Base-by-base conservation (phyloP, 2,797 vertebrate species). In the Spheniscus humboldti region DNA sequence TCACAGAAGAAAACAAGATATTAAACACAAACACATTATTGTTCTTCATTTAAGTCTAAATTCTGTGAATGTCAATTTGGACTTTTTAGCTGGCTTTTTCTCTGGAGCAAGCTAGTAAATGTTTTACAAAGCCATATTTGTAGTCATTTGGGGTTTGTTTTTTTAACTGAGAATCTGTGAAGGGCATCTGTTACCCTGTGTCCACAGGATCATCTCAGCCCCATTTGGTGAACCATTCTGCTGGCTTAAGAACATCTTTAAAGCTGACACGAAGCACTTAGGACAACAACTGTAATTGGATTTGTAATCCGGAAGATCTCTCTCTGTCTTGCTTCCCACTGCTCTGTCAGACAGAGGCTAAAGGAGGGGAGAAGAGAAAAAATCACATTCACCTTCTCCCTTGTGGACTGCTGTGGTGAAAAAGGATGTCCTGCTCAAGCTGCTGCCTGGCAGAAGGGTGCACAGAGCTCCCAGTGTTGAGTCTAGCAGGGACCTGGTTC, bases 171-270 rank as follows among this genome's bases (percentile, higher is more conserved):
- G 48, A 86, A 56, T 86, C 86, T 86, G 64, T 72, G 68, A 68
- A 74, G 60, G 86, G 41, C 86, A 92, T 92, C 93, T 96, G 77
- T 84, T 94, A 30, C 90, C 79, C 80, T 66, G 41, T 80, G 90
- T 85, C 88, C 78, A 11, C 64, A 60, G 75, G 18, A 45, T n/a
- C 53, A 62, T 56, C 67, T 77, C 84, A 83, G 37, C 68, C 64
- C 27, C 41, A 28, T 74, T 93, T 79, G 41, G 35, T 86, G 71
- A 94, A 71, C 45, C 4, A 6, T 77, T 73, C 55, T 57, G 4
- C 56, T 86, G 84, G 22, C 16, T 77, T 85, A 59, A 89, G 28
- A 56, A 71, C 28, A 52, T 27, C 53, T 91, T 89, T 43, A 82
- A 83, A 86, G 56, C 35, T 88, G 71, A 77, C 84, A 93, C 79